Base-by-base conservation (phyloP, 2,797 vertebrate species). In the Philypnodon macrostomus region DNA sequence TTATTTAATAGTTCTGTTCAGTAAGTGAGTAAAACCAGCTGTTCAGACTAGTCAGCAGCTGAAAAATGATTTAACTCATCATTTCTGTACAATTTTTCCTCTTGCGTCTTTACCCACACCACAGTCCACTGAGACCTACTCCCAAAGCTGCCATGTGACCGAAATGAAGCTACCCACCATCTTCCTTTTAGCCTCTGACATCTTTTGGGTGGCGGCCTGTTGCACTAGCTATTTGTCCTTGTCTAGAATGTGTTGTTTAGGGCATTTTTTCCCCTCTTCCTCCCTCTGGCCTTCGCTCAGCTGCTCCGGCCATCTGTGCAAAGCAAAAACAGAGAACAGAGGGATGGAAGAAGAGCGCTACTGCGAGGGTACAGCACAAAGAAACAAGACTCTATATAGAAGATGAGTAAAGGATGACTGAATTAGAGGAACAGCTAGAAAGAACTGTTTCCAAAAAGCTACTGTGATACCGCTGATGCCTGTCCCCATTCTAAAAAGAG, bases 221-320 rank as follows among this genome's bases (percentile, higher is more conserved):
- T 67, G 61, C 53, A 34, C 46, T 49, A 56, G 56, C 54, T 35
- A 12, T 39, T 33, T 41, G 51, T 53, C 27, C 70, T 39, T 53
- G 49, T 38, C 66, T 26, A 46, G 41, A 51, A 32, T 58, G 37
- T 47, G 54, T 44, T 39, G 54, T 77, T 65, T 52, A 40, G 31
- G 44, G 75, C 27, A 7, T 44, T 17, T 29, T 14, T 44, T 10
- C 24, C 37, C 32, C 54, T 65, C 53, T 24, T 41, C 65, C 58
- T 46, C 84, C 80, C 82, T 77, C 76, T 66, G 80, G 83, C 64
- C 63, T 59, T 73, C 5, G 73, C 84, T 90, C 87, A 90, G 88
- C 89, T 90, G 88, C 86, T 79, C 66, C 2, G 65, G 79, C 88
- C 90, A 90, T 91, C 89, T 90, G 89, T 83, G 80, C 71, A 60